Conservation (phyloP, 2,113 vertebrate species). For the Tympanuchus pallidicinctus region DNA sequence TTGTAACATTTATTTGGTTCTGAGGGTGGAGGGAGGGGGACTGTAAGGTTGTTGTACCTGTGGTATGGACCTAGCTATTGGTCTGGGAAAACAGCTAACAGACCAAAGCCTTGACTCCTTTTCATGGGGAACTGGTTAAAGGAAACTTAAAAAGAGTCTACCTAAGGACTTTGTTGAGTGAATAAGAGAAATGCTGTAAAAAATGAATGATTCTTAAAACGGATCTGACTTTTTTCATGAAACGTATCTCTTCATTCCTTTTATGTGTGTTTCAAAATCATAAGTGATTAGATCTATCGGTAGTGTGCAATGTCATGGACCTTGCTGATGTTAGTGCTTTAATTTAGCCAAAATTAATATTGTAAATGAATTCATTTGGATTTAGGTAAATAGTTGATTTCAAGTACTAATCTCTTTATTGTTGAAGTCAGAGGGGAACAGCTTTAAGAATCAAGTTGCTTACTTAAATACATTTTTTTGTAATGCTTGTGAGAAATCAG, state of each 20-base stretch:
- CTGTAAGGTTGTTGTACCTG: background rate
- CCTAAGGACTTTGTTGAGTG: background rate
- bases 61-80: background rate
- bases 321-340: background rate
- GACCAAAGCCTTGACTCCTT: background rate
- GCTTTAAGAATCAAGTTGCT: background rate
- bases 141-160: background rate
- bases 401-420: background rate
- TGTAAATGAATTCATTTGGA: background rate
- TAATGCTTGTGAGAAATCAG: background rate
- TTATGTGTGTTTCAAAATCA: background rate
- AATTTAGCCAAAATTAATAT: background rate
- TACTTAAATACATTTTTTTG: background rate
- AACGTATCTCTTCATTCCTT: background rate
- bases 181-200: background rate
- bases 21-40: background rate
- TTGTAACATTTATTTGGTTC: background rate
- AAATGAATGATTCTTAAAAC: background rate
- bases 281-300: background rate
- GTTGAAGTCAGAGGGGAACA: background rate
- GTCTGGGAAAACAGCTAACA: background rate
- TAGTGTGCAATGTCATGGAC: rapidly evolving
- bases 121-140: background rate
- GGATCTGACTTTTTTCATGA: rapidly evolving
- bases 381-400: background rate